Conservation (phyloP, 2,113 vertebrate species). For the Labeo rohita region DNA sequence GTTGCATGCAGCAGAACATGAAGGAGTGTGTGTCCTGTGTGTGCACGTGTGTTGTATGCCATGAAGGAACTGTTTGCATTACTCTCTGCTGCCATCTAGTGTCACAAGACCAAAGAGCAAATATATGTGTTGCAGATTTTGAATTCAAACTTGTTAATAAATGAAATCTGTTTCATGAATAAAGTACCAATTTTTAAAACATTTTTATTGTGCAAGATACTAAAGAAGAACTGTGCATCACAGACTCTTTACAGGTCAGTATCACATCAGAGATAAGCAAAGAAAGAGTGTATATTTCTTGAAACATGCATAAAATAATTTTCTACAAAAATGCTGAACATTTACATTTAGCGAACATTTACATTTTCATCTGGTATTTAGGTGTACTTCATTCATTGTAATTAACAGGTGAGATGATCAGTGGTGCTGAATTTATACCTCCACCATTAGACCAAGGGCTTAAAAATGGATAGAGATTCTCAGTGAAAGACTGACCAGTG, state of each 20-base stretch:
- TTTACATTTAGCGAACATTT: background rate
- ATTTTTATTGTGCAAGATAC: background rate
- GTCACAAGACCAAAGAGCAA: background rate
- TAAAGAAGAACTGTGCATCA: background rate
- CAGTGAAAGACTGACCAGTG: background rate
- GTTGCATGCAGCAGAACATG: background rate
- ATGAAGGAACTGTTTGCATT: background rate
- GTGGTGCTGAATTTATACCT: background rate
- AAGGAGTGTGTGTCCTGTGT: conserved; percentile 7
- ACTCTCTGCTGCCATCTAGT: conserved; percentile 32
- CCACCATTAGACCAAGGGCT: background rate
- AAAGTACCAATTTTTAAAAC: background rate
- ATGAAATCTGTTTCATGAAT: background rate
- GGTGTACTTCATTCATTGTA: background rate
- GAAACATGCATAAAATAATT: background rate
- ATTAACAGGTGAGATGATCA: background rate
- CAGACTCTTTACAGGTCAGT: background rate
- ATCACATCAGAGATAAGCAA: background rate
- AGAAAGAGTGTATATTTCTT: background rate
- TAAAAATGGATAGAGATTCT: background rate
- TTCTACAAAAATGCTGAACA: background rate
- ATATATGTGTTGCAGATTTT: background rate
- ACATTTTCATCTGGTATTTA: background rate
- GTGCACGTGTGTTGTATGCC: conserved; percentile 1
- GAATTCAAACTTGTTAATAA: background rate